These are phyloP conservation scores for Urophycis tenuis DNA, from an alignment of 2,797 vertebrate species.

Conservation along the genomic window DNA sequence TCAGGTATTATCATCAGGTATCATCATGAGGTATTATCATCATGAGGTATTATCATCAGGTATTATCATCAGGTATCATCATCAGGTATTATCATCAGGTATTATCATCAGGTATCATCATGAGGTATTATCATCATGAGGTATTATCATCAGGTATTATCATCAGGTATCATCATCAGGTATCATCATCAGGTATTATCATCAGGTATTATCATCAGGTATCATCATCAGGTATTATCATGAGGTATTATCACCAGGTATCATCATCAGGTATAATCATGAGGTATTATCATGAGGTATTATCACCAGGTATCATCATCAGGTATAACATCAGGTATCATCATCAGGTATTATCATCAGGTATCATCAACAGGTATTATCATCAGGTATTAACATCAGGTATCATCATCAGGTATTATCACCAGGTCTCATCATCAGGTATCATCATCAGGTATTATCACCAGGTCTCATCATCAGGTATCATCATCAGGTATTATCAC, in stretches of 20 bases:
- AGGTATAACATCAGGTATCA: constrained; percentile 2
- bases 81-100: background rate
- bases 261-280: constrained; percentile 4
- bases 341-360: background rate
- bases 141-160: background rate
- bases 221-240: constrained; percentile 4
- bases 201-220: too few relatives aligned
- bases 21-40: background rate
- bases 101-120: too few relatives aligned
- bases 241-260: too few relatives aligned
- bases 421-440: constrained; percentile 1
- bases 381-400: too few relatives aligned
- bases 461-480: too few relatives aligned
- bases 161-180: too few relatives aligned
- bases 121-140: background rate
- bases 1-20: background rate
- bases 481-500: background rate
- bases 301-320: constrained; percentile 2
- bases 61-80: too few relatives aligned
- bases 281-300: background rate
- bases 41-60: background rate
- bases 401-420: constrained; percentile 4
- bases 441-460: background rate
- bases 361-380: constrained; percentile 3
- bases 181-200: constrained; percentile 4